phyloP scores from a whole-genome alignment of 2,888 invertebrate genomes.

The Chrysina gloriosa region DNA sequence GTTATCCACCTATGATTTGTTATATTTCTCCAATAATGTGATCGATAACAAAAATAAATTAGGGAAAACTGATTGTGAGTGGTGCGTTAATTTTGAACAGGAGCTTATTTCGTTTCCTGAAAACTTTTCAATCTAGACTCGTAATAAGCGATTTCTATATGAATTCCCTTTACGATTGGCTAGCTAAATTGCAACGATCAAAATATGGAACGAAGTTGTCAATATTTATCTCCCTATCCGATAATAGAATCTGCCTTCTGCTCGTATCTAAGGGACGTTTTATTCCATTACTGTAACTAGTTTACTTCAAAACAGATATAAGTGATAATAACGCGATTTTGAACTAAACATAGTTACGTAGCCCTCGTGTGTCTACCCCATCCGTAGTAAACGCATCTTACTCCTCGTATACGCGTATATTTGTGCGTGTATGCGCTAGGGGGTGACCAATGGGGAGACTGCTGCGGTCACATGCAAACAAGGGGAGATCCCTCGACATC shows the following conservation, averaged over 20 bases:
- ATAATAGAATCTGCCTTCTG: not conserved
- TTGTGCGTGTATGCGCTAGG: constrained; percentile 1
- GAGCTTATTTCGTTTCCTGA: too few relatives aligned
- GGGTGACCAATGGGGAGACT: constrained; percentile 33
- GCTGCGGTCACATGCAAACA: constrained; percentile 54
- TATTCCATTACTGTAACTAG: not conserved
- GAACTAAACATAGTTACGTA: not conserved
- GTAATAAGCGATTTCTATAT: too few relatives aligned
- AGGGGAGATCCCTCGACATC: constrained; percentile 51
- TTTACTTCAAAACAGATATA: constrained; percentile 20
- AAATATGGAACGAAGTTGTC: too few relatives aligned
- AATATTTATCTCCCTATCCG: not conserved
- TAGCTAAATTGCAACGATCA: too few relatives aligned
- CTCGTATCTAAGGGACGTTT: not conserved
- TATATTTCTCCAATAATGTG: too few relatives aligned
- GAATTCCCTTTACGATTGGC: too few relatives aligned
- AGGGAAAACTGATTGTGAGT: too few relatives aligned
- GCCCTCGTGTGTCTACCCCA: not conserved
- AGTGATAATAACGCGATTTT: constrained; percentile 17
- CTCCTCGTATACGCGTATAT: not conserved
- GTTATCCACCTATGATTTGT: too few relatives aligned
- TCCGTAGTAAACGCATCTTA: not conserved
- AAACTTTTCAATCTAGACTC: too few relatives aligned
- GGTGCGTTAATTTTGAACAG: too few relatives aligned
- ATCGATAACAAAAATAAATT: too few relatives aligned